Conservation (phyloP, 2,113 vertebrate genomes). For the Dipodomys ordii region DNA sequence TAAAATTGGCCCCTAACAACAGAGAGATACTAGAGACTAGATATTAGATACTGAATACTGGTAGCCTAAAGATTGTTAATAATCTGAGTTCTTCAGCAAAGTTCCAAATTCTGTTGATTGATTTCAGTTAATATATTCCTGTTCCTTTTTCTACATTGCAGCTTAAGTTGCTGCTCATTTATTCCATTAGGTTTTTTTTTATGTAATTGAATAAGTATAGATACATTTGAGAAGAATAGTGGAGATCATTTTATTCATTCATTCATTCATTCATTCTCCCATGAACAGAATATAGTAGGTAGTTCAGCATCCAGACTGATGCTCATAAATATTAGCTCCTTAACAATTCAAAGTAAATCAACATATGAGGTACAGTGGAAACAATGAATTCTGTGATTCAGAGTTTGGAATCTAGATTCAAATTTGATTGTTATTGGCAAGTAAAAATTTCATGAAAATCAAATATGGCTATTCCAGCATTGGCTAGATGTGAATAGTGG, state of each 20-base stretch:
- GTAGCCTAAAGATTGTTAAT: not conserved
- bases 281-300: not conserved
- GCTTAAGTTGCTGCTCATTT: not conserved
- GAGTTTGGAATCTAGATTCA: not conserved
- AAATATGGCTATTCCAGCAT: not conserved
- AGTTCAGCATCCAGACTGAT: not conserved
- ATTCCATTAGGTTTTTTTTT: not conserved
- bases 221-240: not conserved
- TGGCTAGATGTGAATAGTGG: not conserved
- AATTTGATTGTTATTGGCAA: not conserved
- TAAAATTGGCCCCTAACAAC: not conserved
- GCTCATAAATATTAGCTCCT: not conserved
- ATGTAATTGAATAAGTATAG: not conserved
- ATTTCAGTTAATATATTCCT: not conserved
- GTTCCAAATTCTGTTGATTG: not conserved
- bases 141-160: not conserved
- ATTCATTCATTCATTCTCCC: not conserved
- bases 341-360: not conserved
- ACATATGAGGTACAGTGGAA: not conserved
- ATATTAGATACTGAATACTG: not conserved
- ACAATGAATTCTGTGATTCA: not conserved
- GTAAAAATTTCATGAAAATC: conserved; percentile 4
- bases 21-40: not conserved
- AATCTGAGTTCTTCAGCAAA: not conserved
- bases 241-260: not conserved